Evolutionary conservation across 92 coral and sea anemone species (phyloP).

Genomic region (Palythoa heliodiscus): DNA sequence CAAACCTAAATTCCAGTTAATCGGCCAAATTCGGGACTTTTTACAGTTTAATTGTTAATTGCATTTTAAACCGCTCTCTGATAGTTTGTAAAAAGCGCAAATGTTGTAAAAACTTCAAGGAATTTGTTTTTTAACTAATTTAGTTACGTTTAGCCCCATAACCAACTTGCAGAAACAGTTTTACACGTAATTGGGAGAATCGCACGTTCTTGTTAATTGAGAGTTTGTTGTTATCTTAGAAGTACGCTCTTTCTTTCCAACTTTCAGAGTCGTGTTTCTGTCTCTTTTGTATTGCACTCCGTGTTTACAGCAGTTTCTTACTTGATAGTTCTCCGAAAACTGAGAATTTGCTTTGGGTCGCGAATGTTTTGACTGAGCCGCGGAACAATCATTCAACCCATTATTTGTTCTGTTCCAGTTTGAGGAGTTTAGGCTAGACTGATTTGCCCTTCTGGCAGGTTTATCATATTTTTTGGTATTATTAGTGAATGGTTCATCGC

Average conservation of each 20-base stretch:
- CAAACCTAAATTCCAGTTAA: too few relatives aligned
- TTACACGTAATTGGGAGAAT: conserved; percentile 36
- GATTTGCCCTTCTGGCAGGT: conserved; percentile 9
- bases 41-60: too few relatives aligned
- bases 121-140: too few relatives aligned
- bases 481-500: not conserved
- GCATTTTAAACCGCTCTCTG: too few relatives aligned
- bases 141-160: not conserved
- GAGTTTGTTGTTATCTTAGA: not conserved
- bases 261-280: not conserved
- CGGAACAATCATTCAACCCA: conserved; percentile 30
- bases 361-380: conserved; percentile 26
- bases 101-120: too few relatives aligned
- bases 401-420: conserved; percentile 31
- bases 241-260: not conserved
- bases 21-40: too few relatives aligned
- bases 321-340: not conserved
- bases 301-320: conserved; percentile 7
- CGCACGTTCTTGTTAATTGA: not conserved
- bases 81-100: too few relatives aligned
- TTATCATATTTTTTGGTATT: not conserved
- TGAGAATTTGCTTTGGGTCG: not conserved
- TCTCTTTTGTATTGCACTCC: conserved; percentile 2
- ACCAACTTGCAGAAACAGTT: not conserved
- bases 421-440: conserved; percentile 19